A percentile compares a stretch with the other conserved stretches of the same genome.
These are phyloP conservation scores for Patella caerulea DNA, from an alignment of 2,888 invertebrate species.

Conservation along the genomic window DNA sequence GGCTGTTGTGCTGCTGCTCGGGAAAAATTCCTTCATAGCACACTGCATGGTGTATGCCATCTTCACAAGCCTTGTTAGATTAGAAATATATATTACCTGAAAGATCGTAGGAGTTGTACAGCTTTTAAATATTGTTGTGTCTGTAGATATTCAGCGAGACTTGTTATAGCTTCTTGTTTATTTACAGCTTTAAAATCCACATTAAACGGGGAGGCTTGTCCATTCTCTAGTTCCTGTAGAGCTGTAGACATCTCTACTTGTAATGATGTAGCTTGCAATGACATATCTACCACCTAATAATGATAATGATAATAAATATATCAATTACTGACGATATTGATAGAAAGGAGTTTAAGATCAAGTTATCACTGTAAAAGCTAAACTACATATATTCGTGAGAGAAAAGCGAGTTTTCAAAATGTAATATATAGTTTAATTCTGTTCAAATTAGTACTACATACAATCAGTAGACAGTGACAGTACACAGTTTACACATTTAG, in stretches of 20 bases:
- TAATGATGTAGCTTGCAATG: slow-evolving; percentile 66
- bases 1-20: too few species aligned
- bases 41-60: too few species aligned
- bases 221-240: slow-evolving; percentile 67
- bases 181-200: slow-evolving; percentile 63
- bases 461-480: too few species aligned
- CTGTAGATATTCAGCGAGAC: slow-evolving; percentile 75
- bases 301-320: too few species aligned
- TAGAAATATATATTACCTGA: slow-evolving; percentile 49
- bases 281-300: slow-evolving; percentile 66
- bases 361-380: background rate
- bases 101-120: slow-evolving; percentile 75
- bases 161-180: slow-evolving; percentile 66
- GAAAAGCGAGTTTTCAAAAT: too few species aligned
- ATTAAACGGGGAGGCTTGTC: slow-evolving; percentile 61
- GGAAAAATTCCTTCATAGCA: too few species aligned
- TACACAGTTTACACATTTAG: too few species aligned
- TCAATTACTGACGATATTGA: background rate
- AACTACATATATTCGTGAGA: too few species aligned
- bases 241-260: slow-evolving; percentile 66
- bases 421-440: too few species aligned
- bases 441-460: too few species aligned
- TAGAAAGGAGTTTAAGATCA: background rate
- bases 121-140: slow-evolving; percentile 81
- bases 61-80: too few species aligned